Base-by-base conservation (phyloP, 2,113 vertebrate species). In the Leucoraja erinaceus region DNA sequence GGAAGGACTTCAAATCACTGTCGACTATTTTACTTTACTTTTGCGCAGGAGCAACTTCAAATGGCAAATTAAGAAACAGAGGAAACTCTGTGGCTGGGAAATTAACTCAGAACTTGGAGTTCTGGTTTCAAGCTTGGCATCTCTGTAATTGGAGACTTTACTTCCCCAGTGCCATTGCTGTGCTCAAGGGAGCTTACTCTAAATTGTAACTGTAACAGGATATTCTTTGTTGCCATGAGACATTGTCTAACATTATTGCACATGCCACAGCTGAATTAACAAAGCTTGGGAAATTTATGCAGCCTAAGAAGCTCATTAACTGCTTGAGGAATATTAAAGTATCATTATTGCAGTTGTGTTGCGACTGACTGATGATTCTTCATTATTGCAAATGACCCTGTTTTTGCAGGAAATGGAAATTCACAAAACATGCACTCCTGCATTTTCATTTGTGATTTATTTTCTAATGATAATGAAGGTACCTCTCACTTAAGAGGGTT, bases 321-420 rank as follows among this genome's bases (percentile, higher is more conserved):
- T 88, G 59, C 83, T 88, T 88, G 83, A 88, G 83, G 28, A 88
- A 14, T 63, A 61, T 63, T 88, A 88, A 31, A n/a, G 83, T 11
- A 86, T 88, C 83, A 88, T 88, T 88, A 63, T 88, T 88, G 12
- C 61, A 61, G 83, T 86, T 31, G 28, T 86, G 54, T n/a, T 11
- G 81, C 59, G 81, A 84, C n/a, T 84, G 81, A 56, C 81, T 61
- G 14, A 63, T 61, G n/a, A 63, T 33, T 88, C 59, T 63, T 88
- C 83, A 88, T 88, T 88, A 28, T n/a, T 61, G 81, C n/a, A 63
- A 63, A 63, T 88, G 59, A 88, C 61, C 83, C 33, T n/a, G 38
- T 83, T 86, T 31, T 63, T 88, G 83, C 83, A 63, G 4, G 28
- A 88, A 88, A 88, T 31, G 14, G 28, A 18, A 61, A 4, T 86